Evolutionary conservation across 2,113 vertebrate genomes (phyloP).

Genomic region (Protobothrops flavoviridis): DNA sequence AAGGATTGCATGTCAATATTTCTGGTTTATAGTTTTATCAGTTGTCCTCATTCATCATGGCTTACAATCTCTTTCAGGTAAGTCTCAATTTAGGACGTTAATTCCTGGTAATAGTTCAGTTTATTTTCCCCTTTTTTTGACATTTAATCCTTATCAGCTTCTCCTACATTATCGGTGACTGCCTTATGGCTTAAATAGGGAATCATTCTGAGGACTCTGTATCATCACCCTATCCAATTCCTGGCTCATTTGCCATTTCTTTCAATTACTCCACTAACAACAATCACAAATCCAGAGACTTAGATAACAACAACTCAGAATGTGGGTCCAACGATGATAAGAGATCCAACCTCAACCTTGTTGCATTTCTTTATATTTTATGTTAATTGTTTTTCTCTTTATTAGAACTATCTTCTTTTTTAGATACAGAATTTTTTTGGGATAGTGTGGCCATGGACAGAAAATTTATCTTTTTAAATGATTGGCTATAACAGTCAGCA

Average conservation of each 20-base stretch:
- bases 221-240: background rate
- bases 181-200: background rate
- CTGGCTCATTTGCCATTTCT: background rate
- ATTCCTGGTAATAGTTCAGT: background rate
- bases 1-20: background rate
- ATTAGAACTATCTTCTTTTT: background rate
- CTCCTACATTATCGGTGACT: background rate
- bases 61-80: background rate
- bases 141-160: background rate
- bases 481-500: background rate
- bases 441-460: background rate
- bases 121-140: background rate
- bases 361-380: constrained; percentile 51
- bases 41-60: background rate
- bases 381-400: constrained; percentile 13
- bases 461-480: background rate
- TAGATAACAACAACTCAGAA: background rate
- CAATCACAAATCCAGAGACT: background rate
- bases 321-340: background rate
- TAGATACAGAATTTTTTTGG: background rate
- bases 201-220: background rate
- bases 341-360: too few relatives aligned
- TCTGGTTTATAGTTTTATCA: background rate
- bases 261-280: background rate
- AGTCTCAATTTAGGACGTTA: background rate